phyloP scores from a whole-genome alignment of 2,113 vertebrate species.

The Ammodytes dubius region DNA sequence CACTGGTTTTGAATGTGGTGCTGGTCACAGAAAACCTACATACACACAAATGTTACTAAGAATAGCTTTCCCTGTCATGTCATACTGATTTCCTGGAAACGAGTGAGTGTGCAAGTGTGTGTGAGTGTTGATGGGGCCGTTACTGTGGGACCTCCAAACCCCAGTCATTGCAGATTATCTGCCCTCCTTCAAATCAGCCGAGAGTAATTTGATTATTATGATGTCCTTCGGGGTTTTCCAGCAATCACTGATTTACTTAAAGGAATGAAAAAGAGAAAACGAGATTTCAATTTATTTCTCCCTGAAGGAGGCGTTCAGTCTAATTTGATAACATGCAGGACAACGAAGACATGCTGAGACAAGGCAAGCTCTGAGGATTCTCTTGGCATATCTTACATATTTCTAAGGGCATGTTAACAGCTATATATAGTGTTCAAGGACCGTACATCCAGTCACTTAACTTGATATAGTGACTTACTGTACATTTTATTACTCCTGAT shows the following conservation, averaged over 20 bases:
- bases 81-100: background rate
- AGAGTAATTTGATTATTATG: slow-evolving; percentile 80
- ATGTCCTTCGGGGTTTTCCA: slow-evolving; percentile 65
- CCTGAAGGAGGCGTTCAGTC: slow-evolving; percentile 72
- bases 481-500: background rate
- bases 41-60: slow-evolving; percentile 16
- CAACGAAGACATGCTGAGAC: slow-evolving; percentile 33
- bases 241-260: slow-evolving; percentile 79
- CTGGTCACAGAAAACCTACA: slow-evolving; percentile 9
- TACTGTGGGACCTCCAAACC: slow-evolving; percentile 29
- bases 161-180: slow-evolving; percentile 62
- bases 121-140: background rate
- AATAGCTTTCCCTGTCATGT: background rate
- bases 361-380: slow-evolving; percentile 1
- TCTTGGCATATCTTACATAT: slow-evolving; percentile 9
- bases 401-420: slow-evolving; percentile 26
- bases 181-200: slow-evolving; percentile 66
- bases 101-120: slow-evolving; percentile 16
- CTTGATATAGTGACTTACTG: background rate
- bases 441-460: background rate
- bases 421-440: slow-evolving; percentile 2
- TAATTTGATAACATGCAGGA: slow-evolving; percentile 73
- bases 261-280: slow-evolving; percentile 40
- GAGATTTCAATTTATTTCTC: slow-evolving; percentile 73
- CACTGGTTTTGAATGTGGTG: fast-evolving